Conservation (phyloP, 2,888 invertebrate genomes). For the Antheraea yamamai region DNA sequence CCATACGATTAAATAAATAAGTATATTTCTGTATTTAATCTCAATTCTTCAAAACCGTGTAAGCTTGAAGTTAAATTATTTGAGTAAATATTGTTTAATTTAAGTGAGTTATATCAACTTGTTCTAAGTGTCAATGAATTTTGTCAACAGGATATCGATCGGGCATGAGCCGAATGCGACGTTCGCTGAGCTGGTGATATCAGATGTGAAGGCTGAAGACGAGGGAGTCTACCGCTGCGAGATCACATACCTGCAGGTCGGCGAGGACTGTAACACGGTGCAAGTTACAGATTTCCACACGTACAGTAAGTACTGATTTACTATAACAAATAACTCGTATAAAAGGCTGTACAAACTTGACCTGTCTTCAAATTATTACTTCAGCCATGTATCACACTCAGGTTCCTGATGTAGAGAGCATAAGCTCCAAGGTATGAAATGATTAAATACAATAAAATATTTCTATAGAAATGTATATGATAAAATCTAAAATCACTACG, state of each 20-base stretch:
- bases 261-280: constrained; percentile 90
- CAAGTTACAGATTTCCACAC: constrained; percentile 91
- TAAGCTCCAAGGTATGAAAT: not conserved
- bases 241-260: constrained; percentile 90
- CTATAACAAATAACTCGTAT: not conserved
- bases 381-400: not conserved
- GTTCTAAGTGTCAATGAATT: not conserved
- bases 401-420: not conserved
- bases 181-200: constrained; percentile 86
- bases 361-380: no score
- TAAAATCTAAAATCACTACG: no score
- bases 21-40: no score
- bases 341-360: no score
- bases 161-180: constrained; percentile 85
- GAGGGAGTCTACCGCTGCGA: constrained; percentile 92
- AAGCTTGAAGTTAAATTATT: not conserved
- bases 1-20: no score
- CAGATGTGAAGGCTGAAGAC: constrained; percentile 85
- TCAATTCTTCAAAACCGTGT: no score
- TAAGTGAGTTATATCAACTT: not conserved
- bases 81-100: not conserved
- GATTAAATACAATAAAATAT: no score
- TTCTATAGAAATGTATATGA: no score
- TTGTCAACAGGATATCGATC: constrained; percentile 84
- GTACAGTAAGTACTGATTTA: constrained; percentile 84